phyloP scores from a whole-genome alignment of 2,888 invertebrate species.

The Stenodema calcarata region DNA sequence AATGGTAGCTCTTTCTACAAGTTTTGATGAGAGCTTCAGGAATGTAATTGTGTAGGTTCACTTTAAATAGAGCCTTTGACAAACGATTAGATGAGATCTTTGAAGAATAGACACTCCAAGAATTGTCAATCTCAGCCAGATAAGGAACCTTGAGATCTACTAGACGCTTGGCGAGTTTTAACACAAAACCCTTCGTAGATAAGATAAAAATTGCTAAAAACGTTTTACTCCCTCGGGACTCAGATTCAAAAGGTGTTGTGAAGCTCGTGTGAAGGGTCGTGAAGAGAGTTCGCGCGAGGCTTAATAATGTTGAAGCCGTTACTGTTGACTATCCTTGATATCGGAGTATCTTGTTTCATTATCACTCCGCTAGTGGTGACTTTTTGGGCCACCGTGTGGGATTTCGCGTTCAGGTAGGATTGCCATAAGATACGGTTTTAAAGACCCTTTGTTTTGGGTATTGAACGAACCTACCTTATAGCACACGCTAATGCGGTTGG shows the following conservation, averaged over 20 bases:
- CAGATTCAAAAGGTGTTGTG: background rate
- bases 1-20: too few species aligned
- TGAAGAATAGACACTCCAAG: background rate
- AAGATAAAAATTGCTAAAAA: background rate
- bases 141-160: background rate
- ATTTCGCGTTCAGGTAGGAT: slow-evolving; percentile 63
- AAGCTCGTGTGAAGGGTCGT: background rate
- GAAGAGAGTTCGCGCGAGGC: background rate
- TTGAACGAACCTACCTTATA: too few species aligned
- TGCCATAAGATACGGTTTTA: too few species aligned
- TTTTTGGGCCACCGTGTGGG: slow-evolving; percentile 68
- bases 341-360: slow-evolving; percentile 62
- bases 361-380: slow-evolving; percentile 65
- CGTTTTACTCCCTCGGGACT: background rate
- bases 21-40: too few species aligned
- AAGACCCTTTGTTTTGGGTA: too few species aligned
- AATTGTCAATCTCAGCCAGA: background rate
- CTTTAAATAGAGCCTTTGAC: too few species aligned
- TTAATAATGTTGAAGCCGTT: background rate
- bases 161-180: background rate
- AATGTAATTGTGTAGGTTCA: too few species aligned
- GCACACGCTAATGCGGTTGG: too few species aligned
- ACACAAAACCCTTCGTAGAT: background rate
- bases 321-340: slow-evolving; percentile 60
- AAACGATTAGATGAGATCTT: too few species aligned